A percentile compares a stretch with the other conserved stretches of the same genome.
Evolutionary conservation across 2,797 vertebrate species (phyloP).

Genomic region (Kryptolebias ocellatus): DNA sequence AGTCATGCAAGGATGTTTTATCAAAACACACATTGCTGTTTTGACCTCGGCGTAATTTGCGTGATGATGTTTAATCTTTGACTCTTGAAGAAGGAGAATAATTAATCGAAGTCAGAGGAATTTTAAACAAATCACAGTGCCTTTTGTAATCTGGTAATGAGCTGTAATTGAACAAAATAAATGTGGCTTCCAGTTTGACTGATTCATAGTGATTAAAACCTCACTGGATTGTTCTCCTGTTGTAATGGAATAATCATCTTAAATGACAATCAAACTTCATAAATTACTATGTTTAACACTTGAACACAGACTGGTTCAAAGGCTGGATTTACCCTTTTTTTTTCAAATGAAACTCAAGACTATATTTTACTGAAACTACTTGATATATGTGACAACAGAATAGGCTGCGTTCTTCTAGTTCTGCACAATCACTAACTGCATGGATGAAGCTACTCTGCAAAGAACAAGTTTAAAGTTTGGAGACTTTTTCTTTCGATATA

Average conservation of each 20-base stretch:
- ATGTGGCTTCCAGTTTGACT: slow-evolving; percentile 23
- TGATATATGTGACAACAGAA: not conserved
- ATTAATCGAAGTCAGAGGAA: slow-evolving; percentile 1
- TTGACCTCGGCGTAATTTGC: slow-evolving; percentile 19
- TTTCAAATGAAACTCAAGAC: not conserved
- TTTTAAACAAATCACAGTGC: slow-evolving; percentile 10
- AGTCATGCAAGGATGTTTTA: slow-evolving; percentile 16
- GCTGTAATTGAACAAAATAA: slow-evolving; percentile 25
- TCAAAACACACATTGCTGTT: slow-evolving; percentile 14
- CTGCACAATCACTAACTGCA: no score
- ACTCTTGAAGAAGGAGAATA: slow-evolving; percentile 1
- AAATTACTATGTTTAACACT: slow-evolving; percentile 31
- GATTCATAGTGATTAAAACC: slow-evolving; percentile 45
- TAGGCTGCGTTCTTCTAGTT: no score
- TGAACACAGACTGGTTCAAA: slow-evolving; percentile 21
- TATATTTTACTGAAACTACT: not conserved
- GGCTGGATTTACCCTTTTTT: slow-evolving; percentile 2
- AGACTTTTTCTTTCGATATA: no score
- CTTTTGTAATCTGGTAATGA: slow-evolving; percentile 28
- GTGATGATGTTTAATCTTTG: not conserved
- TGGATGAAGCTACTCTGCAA: no score
- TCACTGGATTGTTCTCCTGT: slow-evolving; percentile 21
- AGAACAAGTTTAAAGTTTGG: no score
- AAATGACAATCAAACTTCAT: slow-evolving; percentile 33
- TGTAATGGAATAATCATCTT: slow-evolving; percentile 44